phyloP scores from a whole-genome alignment of 1,140 invertebrate species.

The Aphaenogaster rudis region DNA sequence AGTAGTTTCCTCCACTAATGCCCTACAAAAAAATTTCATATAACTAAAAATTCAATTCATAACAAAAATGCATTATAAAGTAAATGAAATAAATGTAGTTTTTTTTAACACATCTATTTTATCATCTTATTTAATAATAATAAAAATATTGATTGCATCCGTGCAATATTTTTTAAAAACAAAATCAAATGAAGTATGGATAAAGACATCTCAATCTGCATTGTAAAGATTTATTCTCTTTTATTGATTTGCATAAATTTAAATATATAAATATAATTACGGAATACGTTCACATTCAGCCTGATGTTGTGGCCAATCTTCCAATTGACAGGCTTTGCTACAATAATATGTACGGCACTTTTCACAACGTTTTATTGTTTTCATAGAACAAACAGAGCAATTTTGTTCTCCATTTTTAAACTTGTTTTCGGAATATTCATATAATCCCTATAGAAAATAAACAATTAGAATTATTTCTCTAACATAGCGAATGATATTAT shows the following conservation, averaged over 20 bases:
- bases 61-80: not conserved
- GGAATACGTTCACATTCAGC: slow-evolving; percentile 78
- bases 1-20: slow-evolving; percentile 2
- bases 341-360: slow-evolving; percentile 81
- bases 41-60: not conserved
- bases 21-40: not conserved
- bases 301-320: slow-evolving; percentile 81
- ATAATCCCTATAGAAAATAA: slow-evolving; percentile 73
- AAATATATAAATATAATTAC: slow-evolving; percentile 68
- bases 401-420: slow-evolving; percentile 63
- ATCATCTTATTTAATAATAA: not conserved
- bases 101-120: not conserved
- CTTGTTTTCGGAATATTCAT: slow-evolving; percentile 75
- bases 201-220: not conserved
- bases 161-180: not conserved
- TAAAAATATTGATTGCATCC: not conserved
- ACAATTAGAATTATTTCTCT: not conserved
- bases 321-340: slow-evolving; percentile 76
- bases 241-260: not conserved
- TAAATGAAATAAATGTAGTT: not conserved
- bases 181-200: not conserved
- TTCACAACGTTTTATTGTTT: slow-evolving; percentile 75
- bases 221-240: not conserved
- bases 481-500: not conserved
- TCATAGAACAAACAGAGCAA: slow-evolving; percentile 76